These are phyloP conservation scores for Drosophila tropicalis DNA, from an alignment of 1,140 invertebrate genomes.

Conservation along the genomic window DNA sequence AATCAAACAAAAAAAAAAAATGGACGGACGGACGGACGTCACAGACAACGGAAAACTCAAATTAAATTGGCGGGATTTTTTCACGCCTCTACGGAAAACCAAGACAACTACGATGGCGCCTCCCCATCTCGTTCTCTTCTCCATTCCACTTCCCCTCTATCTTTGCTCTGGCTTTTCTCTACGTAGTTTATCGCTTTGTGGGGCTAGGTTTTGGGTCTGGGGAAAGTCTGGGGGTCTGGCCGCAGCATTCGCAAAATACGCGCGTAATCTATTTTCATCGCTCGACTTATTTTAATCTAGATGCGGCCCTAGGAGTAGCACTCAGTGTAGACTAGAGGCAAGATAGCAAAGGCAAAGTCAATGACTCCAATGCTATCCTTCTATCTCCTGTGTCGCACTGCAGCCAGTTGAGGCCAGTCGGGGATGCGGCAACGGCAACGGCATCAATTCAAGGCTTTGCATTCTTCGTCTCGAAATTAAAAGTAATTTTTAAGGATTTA, in stretches of 20 bases:
- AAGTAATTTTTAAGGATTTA: conserved; percentile 72
- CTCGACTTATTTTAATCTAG: conserved; percentile 71
- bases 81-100: conserved; percentile 51
- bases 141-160: neutral
- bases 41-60: conserved; percentile 44
- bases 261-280: conserved; percentile 71
- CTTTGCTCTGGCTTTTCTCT: neutral
- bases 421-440: neutral
- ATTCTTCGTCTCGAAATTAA: conserved; percentile 55
- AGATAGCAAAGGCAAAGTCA: conserved; percentile 29
- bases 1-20: conserved; percentile 53
- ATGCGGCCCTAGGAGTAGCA: conserved; percentile 23
- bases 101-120: conserved; percentile 12
- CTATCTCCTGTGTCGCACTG: conserved; percentile 20
- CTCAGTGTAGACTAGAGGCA: conserved; percentile 12
- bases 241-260: conserved; percentile 62
- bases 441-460: conserved; percentile 59
- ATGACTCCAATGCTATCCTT: conserved; percentile 27
- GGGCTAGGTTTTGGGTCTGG: neutral
- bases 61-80: conserved; percentile 63
- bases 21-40: conserved; percentile 21
- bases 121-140: neutral
- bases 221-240: conserved; percentile 10
- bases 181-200: conserved; percentile 2
- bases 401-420: conserved; percentile 15